Evolutionary conservation across 35 echinoderm and acorn worm genomes (phyloP), one percentile per base, ranked within the genome.

Genomic region (Patiria miniata): DNA sequence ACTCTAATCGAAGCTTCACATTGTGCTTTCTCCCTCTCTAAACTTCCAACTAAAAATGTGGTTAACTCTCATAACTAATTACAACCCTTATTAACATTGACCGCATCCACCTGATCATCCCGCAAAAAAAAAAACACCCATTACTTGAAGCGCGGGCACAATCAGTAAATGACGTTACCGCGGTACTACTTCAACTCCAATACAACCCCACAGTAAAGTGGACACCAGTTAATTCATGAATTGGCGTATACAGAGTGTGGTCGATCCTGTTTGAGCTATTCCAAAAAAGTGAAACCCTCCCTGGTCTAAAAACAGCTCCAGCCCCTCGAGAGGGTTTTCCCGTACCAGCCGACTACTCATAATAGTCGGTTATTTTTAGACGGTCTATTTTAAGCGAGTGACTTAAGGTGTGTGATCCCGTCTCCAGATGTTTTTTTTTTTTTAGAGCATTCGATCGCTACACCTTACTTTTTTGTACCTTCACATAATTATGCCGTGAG

Each of bases 251-350:
- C n/a, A n/a, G n/a, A n/a, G 65, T 73, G 65, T 73, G 65, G 65
- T 73, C 65, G 42, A 47, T 12, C 42, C 42, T 12, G 12, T 47
- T 47, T 47, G 42, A 47, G 42, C 42, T 47, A 47, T 47, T 47
- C 42, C 42, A 47, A 47, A 47, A 12, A 47, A n/a, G n/a, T n/a
- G n/a, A n/a, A n/a, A n/a, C n/a, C n/a, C n/a, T n/a, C n/a, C 42
- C 42, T 12, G 42, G 42, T 47, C 42, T 73, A 73, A 26, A 73
- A 73, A 23, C 34, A 30, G 65, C 26, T 32, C 65, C 14, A 73
- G 22, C 65, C 65, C 65, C 65, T 32, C 15, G 65, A 36, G 65
- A 73, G 65, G 65, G 65, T 73, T 26, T 73, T 73, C 65, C 65
- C 65, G 14, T 34, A 73, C 26, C 26, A 14, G 65, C 7, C 2